Base-by-base conservation (phyloP, 2,113 vertebrate species). In the Cavia aperea region DNA sequence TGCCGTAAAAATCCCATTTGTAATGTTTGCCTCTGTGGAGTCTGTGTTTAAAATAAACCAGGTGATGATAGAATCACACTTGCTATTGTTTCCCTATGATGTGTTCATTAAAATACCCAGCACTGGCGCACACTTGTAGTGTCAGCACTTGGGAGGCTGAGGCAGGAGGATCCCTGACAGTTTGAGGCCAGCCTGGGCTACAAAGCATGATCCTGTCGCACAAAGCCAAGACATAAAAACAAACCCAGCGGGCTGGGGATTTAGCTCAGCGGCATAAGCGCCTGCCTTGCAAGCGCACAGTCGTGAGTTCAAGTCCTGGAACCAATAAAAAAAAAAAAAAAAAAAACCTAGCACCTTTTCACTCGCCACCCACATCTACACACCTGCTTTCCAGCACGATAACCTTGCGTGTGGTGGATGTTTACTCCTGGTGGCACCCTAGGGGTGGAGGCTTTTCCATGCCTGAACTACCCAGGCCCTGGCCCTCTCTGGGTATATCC, bases 291-390 rank as follows among this genome's bases (percentile, higher is more conserved):
- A 39, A 39, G 39, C 39, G 39, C 39, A 39, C 39, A 39, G 39
- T 39, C 39, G 39, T 39, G 39, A 39, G 39, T 39, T 39, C 39
- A 39, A 39, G 39, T 39, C 39, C 39, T 39, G 39, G 39, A 39
- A 39, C 39, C 39, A 39, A 39, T 39, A 39, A 39, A 39, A 39
- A 39, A 39, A 39, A 39, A 39, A 39, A 39, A 31, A 77, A 31
- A 49, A 15, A 24, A 77, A 49, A 15, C 73, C 14, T 7, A 29
- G 9, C 5, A 16, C 29, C 31, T 77, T 1, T 51, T 23, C 36
- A 13, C 31, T 60, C 68, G 21, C 56, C n/a, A 39, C 56, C 7
- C 13, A 14, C 15, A 13, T 33, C 24, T 24, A 19, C 0, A 7
- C 3, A 4, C 56, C 7, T 29, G 43, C 23, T 83, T 72, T 60